Conservation (phyloP, 2,797 vertebrate species). For the Margarornis squamiger region DNA sequence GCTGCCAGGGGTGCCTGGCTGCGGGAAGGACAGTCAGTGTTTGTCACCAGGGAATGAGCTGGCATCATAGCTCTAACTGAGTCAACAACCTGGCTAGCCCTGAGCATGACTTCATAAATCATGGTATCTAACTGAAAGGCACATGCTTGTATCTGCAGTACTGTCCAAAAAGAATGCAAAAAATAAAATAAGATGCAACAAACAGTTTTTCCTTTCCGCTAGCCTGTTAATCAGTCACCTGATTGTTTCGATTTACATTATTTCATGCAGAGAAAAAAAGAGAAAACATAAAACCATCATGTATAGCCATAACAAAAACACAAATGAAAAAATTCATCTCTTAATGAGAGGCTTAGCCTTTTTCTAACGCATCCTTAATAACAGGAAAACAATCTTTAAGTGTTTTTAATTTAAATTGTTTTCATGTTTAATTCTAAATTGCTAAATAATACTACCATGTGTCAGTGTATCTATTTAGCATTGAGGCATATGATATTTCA, state of each 20-base stretch:
- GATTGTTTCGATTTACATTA: slow-evolving; percentile 22
- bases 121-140: slow-evolving; percentile 41
- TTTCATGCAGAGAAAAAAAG: not conserved
- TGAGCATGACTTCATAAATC: slow-evolving; percentile 57
- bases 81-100: slow-evolving; percentile 61
- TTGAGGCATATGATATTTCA: not conserved
- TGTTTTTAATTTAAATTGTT: slow-evolving; percentile 43
- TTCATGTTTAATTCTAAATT: slow-evolving; percentile 31
- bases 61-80: slow-evolving; percentile 51
- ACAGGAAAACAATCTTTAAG: slow-evolving; percentile 25
- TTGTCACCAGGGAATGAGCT: slow-evolving; percentile 68
- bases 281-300: not conserved
- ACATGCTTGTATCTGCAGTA: not conserved
- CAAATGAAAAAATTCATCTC: slow-evolving; percentile 18
- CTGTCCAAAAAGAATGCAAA: not conserved
- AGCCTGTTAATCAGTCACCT: not conserved
- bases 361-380: slow-evolving; percentile 19
- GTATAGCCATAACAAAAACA: not conserved
- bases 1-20: slow-evolving; percentile 55
- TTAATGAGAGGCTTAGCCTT: slow-evolving; percentile 23
- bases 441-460: slow-evolving; percentile 8
- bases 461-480: not conserved
- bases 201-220: not conserved
- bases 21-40: slow-evolving; percentile 61
- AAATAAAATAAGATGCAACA: not conserved